Evolutionary conservation across 2,113 vertebrate species (phyloP).

Genomic region (Halichoerus grypus): DNA sequence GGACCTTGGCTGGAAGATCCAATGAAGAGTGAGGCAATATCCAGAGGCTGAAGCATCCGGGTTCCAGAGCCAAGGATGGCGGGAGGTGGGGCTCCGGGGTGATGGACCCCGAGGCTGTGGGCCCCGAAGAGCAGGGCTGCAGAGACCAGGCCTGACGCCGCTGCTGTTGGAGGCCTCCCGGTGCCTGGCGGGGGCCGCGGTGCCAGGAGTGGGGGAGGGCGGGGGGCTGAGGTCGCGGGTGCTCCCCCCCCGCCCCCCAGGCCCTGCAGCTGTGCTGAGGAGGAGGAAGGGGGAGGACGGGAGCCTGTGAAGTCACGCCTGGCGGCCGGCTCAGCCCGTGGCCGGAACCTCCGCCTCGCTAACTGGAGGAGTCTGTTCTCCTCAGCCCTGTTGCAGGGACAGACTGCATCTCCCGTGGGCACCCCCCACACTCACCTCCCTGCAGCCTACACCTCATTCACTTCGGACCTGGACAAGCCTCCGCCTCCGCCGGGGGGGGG

Average conservation of each 20-base stretch:
- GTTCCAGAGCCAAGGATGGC: background rate
- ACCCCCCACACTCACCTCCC: background rate
- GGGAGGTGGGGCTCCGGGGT: background rate
- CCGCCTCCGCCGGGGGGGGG: no score
- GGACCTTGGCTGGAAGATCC: background rate
- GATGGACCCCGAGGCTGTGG: background rate
- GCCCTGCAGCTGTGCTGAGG: background rate
- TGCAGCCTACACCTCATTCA: background rate
- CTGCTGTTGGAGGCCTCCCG: background rate
- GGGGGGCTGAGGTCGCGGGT: background rate
- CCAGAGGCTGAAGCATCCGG: background rate
- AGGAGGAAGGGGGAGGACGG: background rate
- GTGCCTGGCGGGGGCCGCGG: background rate
- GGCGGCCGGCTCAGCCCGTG: background rate
- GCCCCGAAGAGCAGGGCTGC: background rate
- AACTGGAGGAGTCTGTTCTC: background rate
- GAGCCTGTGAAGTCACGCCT: background rate
- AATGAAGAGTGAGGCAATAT: background rate
- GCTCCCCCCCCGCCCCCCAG: background rate
- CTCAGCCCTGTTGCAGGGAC: background rate
- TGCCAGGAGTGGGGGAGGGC: background rate
- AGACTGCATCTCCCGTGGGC: rapidly evolving
- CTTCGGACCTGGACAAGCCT: background rate
- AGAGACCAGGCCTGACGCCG: background rate
- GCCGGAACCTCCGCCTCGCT: background rate